A percentile compares a stretch with the other conserved stretches of the same genome.
These are phyloP conservation scores for Mormyrops attenuatus DNA, from an alignment of 2,797 vertebrate genomes.

Conservation along the genomic window DNA sequence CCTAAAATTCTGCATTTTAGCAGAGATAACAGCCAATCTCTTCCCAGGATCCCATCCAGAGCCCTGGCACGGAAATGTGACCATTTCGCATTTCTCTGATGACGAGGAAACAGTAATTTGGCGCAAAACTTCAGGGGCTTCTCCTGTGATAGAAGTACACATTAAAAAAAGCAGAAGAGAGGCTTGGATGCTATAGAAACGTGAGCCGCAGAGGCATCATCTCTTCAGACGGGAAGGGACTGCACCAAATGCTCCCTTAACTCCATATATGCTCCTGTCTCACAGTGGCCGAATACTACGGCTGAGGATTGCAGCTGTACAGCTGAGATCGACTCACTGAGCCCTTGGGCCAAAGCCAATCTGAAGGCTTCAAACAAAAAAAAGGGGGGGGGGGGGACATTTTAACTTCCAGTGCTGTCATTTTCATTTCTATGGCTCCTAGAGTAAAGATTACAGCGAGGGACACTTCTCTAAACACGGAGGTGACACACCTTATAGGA, in stretches of 20 bases:
- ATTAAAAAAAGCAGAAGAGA: background rate
- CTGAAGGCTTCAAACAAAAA: background rate
- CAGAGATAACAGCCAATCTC: conserved; percentile 21
- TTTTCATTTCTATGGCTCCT: background rate
- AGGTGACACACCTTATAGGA: background rate
- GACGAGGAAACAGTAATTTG: conserved; percentile 53
- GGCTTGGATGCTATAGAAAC: background rate
- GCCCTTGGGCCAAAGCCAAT: background rate
- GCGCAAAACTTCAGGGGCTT: conserved; percentile 45
- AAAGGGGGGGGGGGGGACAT: background rate
- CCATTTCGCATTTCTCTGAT: conserved; percentile 54
- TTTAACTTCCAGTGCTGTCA: background rate
- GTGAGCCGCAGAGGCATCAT: background rate
- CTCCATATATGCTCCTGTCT: background rate
- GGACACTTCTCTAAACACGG: background rate
- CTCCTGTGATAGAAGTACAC: background rate
- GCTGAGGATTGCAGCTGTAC: background rate
- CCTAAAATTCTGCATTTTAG: background rate
- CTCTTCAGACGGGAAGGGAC: background rate
- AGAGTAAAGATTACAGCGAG: background rate
- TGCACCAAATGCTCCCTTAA: background rate
- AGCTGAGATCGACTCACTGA: background rate
- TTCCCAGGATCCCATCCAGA: conserved; percentile 52
- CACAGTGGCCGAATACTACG: background rate
- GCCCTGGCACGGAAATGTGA: conserved; percentile 25